Evolutionary conservation across 2,113 vertebrate genomes (phyloP).

Genomic region (Albula glossodonta): DNA sequence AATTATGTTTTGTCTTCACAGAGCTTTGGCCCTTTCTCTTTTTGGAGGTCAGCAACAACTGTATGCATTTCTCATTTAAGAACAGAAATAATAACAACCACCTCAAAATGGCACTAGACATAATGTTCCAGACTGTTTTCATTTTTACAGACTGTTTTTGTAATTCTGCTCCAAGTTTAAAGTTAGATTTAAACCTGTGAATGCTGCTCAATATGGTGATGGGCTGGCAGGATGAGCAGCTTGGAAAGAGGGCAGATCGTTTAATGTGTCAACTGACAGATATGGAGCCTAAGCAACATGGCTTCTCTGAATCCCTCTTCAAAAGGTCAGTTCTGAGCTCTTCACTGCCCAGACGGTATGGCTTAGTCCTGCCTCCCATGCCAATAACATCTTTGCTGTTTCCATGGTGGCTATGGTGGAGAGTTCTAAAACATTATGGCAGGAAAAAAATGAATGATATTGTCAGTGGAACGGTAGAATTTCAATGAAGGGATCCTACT

Average conservation of each 20-base stretch:
- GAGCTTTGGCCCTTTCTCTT: too few relatives aligned
- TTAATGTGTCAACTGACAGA: constrained; percentile 16
- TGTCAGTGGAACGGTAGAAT: too few relatives aligned
- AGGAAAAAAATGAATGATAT: background rate
- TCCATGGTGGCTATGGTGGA: background rate
- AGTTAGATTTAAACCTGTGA: background rate
- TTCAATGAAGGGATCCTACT: too few relatives aligned
- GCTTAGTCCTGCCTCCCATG: background rate
- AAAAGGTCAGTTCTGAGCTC: constrained; percentile 4
- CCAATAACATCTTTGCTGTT: background rate
- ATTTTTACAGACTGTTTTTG: background rate
- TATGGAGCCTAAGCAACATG: background rate
- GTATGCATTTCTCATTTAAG: too few relatives aligned
- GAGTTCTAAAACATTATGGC: background rate
- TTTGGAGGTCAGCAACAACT: too few relatives aligned
- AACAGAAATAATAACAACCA: too few relatives aligned
- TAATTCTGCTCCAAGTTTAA: background rate
- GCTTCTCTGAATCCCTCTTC: background rate
- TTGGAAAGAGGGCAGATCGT: background rate
- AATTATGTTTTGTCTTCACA: too few relatives aligned
- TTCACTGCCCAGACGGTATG: background rate
- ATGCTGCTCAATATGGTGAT: background rate
- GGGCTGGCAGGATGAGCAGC: background rate
- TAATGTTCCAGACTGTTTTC: background rate
- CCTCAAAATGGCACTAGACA: too few relatives aligned